Base-by-base conservation (phyloP, 2,888 invertebrate genomes). In the Dimorphilus gyrociliatus region DNA sequence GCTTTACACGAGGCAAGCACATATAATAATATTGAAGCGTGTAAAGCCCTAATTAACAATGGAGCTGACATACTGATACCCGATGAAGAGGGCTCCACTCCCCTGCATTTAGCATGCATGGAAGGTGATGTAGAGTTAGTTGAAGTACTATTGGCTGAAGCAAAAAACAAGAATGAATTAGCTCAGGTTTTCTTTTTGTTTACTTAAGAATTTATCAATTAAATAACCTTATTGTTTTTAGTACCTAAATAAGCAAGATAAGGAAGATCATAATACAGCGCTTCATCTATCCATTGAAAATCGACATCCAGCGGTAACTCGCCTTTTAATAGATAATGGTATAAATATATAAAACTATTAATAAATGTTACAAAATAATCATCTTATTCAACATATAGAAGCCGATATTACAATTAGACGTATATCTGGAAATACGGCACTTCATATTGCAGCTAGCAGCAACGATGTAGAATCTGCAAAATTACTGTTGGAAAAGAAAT, bases 1-100 rank as follows among this genome's bases (percentile, higher is more conserved):
- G 59, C 66, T 4, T 49, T 66, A 10, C 64, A 65, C 41, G 55
- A 52, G 25, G 65, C 66, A 4, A 52, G 58, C 8, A 48, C 48
- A 14, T 50, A 49, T 33, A 55, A 64, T 44, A 56, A 63, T 34
- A 36, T 39, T 2, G 48, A 47, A 23, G 53, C 60, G 16, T 55
- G 58, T 3, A 48, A 54, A 15, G 50, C 48, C 32, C 50, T 65
- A 4, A 45, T 63, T 4, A 43, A 58, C 31, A 10, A 33, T 15
- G 38, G 36, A n/a, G 28, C 25, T 8, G 23, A 26, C 16, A 18
- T 36, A 10, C 12, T 19, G 18, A 24, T 19, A 4, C 13, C 16
- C 12, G 38, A 38, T 25, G 4, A 18, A 4, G 27, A 36, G 4
- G 14, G 26, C 12, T 25, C 33, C 8, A 33, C 33, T n/a, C 15